Conservation (phyloP, 2,113 vertebrate species). For the Tragelaphus buxtoni region DNA sequence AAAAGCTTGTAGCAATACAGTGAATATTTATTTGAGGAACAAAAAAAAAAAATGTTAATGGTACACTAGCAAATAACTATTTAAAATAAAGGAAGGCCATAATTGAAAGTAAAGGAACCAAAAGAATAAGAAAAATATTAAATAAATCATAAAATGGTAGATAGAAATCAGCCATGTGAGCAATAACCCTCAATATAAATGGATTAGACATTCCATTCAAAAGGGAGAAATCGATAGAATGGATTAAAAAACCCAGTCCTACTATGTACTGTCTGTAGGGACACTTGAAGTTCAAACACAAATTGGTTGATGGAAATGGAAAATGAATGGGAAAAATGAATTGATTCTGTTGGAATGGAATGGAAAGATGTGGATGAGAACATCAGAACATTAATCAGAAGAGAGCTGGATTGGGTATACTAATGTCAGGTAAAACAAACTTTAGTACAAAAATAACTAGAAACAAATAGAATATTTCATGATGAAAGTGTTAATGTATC, state of each 20-base stretch:
- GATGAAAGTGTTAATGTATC: background rate
- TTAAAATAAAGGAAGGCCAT: background rate
- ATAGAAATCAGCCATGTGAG: background rate
- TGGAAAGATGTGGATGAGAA: background rate
- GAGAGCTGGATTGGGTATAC: background rate
- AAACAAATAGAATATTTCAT: background rate
- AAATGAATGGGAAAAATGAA: background rate
- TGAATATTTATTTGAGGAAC: background rate
- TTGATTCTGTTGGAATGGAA: background rate
- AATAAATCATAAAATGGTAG: background rate
- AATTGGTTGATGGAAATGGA: background rate
- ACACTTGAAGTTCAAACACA: background rate
- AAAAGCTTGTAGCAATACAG: background rate
- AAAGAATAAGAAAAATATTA: background rate
- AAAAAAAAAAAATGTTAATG: background rate
- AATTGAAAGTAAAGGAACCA: background rate
- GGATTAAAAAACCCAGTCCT: background rate
- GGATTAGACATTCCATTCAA: background rate
- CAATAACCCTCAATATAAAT: background rate
- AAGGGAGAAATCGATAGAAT: background rate
- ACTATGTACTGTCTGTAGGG: background rate
- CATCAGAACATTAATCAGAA: background rate
- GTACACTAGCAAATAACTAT: background rate
- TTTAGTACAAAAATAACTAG: background rate
- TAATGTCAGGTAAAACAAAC: background rate